Evolutionary conservation across 1,140 invertebrate species (phyloP).

Genomic region (Pseudomyrmex cubaensis): DNA sequence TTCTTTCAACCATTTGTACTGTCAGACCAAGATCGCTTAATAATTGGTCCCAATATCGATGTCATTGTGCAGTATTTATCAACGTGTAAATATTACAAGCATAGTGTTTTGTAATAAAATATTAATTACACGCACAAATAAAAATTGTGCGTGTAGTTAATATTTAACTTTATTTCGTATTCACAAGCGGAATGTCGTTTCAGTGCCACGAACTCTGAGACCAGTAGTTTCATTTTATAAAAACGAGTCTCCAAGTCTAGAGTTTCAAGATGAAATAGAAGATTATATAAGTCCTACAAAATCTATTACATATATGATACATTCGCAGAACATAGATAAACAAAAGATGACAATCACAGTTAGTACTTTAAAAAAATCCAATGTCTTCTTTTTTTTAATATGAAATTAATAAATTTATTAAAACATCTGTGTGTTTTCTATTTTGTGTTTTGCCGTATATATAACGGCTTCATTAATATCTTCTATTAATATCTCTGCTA

Average conservation of each 20-base stretch:
- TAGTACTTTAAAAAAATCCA: slow-evolving; percentile 15
- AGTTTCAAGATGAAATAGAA: slow-evolving; percentile 69
- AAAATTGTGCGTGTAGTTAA: too few relatives aligned
- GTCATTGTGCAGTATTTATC: slow-evolving; percentile 63
- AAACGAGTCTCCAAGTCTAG: slow-evolving; percentile 37
- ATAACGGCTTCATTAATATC: too few relatives aligned
- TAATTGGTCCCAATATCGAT: slow-evolving; percentile 65
- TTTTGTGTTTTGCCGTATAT: background rate
- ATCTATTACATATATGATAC: slow-evolving; percentile 71
- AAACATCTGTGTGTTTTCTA: background rate
- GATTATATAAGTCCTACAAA: slow-evolving; percentile 73
- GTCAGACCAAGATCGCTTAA: slow-evolving; percentile 73
- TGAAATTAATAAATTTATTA: background rate
- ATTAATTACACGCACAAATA: background rate
- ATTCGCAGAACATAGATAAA: slow-evolving; percentile 70
- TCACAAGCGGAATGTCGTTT: slow-evolving; percentile 26
- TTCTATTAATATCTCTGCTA: slow-evolving; percentile 31
- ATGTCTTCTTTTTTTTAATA: background rate
- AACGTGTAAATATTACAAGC: slow-evolving; percentile 58
- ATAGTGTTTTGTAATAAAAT: slow-evolving; percentile 13
- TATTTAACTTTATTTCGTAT: slow-evolving; percentile 3
- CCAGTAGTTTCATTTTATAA: slow-evolving; percentile 46
- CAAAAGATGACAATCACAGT: slow-evolving; percentile 70
- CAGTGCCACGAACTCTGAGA: slow-evolving; percentile 73
- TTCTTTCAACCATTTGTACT: slow-evolving; percentile 69